Evolutionary conservation across 35 echinoderm and acorn worm genomes (phyloP), one percentile per base, ranked within the genome.

Genomic region (Diadema setosum): DNA sequence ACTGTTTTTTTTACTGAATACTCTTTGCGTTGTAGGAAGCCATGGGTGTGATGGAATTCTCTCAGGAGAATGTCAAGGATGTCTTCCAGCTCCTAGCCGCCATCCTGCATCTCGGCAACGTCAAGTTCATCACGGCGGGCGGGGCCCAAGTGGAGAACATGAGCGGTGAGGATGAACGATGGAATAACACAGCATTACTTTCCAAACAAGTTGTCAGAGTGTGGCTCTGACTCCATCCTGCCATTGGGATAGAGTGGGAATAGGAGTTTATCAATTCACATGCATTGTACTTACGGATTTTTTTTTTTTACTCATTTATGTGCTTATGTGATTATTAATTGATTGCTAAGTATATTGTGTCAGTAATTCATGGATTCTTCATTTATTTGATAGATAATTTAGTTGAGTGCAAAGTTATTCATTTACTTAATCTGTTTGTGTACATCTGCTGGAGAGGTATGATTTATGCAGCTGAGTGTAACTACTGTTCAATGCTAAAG

Each of bases 41-140:
- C 9, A 81, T 99, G 41, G 86, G 48, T 6, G 90, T 92, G 48
- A 99, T 99, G 96, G 91, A 94, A 52, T 91, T 99, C 49, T 89
- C 75, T 41, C 69, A 83, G 2, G 92, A 89, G 44, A 89, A 99
- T 8, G 85, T 99, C 43, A 35, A 73, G 12, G 96, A 99, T 37
- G 45, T 99, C 30, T 92, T 92, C 45, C 75, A 86, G 15, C 27
- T 99, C 20, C 74, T 99, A 73, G 93, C 83, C 24, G 96, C 96
- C 75, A 94, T 99, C 73, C 87, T 99, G 33, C 93, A 94, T 81
- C 46, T 99, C 14, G 96, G 96, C 27, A 99, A 99, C 60, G 39
- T 99, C 41, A 81, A 94, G 45, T 99, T 99, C 80, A 94, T 99
- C 37, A 99, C 96, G 40, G 96, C 96, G 33, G 96, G 96, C 27